Evolutionary conservation across 2,888 invertebrate species (phyloP), one percentile per base, ranked within the genome.

Genomic region (Odontocerum albicorne): DNA sequence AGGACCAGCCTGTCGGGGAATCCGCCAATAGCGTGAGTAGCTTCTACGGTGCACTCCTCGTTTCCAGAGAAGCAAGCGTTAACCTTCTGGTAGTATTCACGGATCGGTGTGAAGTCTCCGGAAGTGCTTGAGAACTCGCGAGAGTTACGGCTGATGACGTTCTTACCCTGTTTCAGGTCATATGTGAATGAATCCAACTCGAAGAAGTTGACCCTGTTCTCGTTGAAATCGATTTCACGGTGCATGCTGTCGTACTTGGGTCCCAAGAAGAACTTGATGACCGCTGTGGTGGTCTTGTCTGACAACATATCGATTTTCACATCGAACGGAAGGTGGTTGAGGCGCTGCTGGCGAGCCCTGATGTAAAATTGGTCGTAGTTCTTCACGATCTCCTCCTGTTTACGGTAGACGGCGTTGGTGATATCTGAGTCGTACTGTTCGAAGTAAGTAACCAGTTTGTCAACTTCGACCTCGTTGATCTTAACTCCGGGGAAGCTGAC

Each of bases 371-470:
- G 75, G 45, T 77, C 73, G 32, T 65, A 71, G 27, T 73, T 72
- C 63, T 75, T 75, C 64, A 73, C 76, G 21, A 75, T 66, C 65
- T 81, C 80, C 27, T 71, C 72, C 3, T 74, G 72, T 19, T 73
- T 73, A 47, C 79, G 66, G 31, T 73, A 67, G 46, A 84, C 72
- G 60, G 81, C 82, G 63, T 85, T 86, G 63, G 80, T 83, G 62
- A 85, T 80, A 63, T 86, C 83, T 63, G 84, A 72, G 40, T 86
- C 77, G 65, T 81, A 85, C 66, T 83, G 77, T 63, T 88, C 87
- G 63, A 87, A 87, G 71, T 81, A 87, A 7, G 88, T 88, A 31
- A 80, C 70, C 2, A 88, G 73, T 57, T 84, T 83, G 65, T 86
- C 86, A 50, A 85, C 79, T 6, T 79, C 73, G 0, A 87, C 75